Evolutionary conservation across 1,140 invertebrate species (phyloP).

Genomic region (Drosophila pachea): DNA sequence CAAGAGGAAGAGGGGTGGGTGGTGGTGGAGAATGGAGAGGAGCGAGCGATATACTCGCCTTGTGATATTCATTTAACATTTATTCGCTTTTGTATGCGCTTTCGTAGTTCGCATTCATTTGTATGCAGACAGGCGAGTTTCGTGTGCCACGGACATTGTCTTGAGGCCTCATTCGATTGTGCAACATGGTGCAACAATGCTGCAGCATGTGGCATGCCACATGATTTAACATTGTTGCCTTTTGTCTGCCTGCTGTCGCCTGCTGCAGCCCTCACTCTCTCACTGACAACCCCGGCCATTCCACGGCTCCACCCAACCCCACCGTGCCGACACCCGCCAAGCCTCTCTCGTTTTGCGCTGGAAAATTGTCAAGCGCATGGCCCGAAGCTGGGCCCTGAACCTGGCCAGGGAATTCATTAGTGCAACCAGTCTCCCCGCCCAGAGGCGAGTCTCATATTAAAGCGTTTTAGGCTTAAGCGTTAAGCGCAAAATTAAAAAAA

Average conservation of each 20-base stretch:
- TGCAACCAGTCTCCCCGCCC: not conserved
- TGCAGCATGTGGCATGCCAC: slow-evolving; percentile 33
- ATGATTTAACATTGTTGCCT: slow-evolving; percentile 40
- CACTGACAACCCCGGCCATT: too few species aligned
- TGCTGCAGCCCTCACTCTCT: not conserved
- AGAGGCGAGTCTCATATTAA: not conserved
- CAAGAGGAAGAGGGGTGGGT: not conserved
- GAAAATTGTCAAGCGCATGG: slow-evolving; percentile 9
- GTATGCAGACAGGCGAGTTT: slow-evolving; percentile 20
- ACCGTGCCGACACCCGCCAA: too few species aligned
- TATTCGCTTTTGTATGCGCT: slow-evolving; percentile 1
- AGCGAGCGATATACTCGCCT: too few species aligned
- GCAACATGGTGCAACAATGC: slow-evolving; percentile 36
- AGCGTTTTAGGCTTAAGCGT: slow-evolving; percentile 1
- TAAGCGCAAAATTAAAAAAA: slow-evolving; percentile 39
- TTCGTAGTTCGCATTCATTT: slow-evolving; percentile 27
- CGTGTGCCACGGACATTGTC: slow-evolving; percentile 34
- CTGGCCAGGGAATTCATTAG: slow-evolving; percentile 13
- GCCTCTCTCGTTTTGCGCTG: not conserved
- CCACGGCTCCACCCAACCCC: too few species aligned
- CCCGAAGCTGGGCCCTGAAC: not conserved
- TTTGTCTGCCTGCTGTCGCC: slow-evolving; percentile 6
- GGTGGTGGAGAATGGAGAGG: too few species aligned
- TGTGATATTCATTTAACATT: slow-evolving; percentile 20
- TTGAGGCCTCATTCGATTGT: slow-evolving; percentile 36